Percentiles rank a stretch among this genome's conserved stretches.
Conservation (phyloP, 2,797 vertebrate species). For the Galagoides demidoff region DNA sequence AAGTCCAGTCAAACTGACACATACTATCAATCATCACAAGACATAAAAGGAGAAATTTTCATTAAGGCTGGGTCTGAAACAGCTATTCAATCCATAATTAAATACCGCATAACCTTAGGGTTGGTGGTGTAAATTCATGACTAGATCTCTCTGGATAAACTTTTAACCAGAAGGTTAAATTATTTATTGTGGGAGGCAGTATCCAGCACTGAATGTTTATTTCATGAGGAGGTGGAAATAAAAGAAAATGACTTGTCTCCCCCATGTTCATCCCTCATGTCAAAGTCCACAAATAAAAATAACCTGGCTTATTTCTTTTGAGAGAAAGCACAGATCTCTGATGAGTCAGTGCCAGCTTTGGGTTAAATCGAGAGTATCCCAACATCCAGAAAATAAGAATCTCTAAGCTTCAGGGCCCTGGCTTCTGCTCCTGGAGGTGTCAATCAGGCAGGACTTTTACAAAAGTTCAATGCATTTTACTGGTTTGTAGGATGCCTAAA, state of each 20-base stretch:
- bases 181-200: background rate
- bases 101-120: background rate
- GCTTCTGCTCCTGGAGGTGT: background rate
- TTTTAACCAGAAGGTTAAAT: background rate
- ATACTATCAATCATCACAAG: background rate
- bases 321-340: slow-evolving; percentile 31
- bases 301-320: slow-evolving; percentile 17
- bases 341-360: slow-evolving; percentile 54
- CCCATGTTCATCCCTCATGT: background rate
- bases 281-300: slow-evolving; percentile 36
- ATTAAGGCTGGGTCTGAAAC: slow-evolving; percentile 7
- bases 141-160: slow-evolving; percentile 3
- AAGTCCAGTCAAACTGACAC: background rate
- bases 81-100: slow-evolving; percentile 36
- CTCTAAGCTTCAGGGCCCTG: background rate
- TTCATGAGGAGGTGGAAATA: slow-evolving; percentile 5
- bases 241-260: slow-evolving; percentile 4
- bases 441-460: background rate
- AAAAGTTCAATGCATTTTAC: background rate
- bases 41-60: slow-evolving; percentile 39
- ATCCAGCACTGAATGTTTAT: background rate
- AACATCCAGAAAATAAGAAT: background rate
- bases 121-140: slow-evolving; percentile 20
- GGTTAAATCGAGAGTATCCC: slow-evolving; percentile 20
- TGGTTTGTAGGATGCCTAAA: background rate